Evolutionary conservation across 2,797 vertebrate genomes (phyloP).

Genomic region (Triplophysa bombifrons): DNA sequence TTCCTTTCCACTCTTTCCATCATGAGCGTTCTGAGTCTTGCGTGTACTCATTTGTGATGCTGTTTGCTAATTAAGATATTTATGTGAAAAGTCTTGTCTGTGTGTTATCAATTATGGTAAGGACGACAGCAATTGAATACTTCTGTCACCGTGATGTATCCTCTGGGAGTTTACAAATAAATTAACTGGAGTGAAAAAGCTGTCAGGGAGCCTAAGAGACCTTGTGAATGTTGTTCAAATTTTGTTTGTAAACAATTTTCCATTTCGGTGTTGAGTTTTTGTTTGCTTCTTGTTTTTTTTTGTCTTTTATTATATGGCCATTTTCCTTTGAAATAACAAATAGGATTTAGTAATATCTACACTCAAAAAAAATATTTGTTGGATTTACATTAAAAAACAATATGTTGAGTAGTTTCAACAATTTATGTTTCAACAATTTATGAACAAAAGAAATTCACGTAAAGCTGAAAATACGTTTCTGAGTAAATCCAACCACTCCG

Average conservation of each 20-base stretch:
- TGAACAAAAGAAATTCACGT: too few relatives aligned
- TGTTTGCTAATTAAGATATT: constrained; percentile 21
- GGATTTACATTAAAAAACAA: too few relatives aligned
- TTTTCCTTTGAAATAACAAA: not conserved
- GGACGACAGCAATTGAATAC: not conserved
- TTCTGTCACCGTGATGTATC: not conserved
- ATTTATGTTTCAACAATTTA: too few relatives aligned
- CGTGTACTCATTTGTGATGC: constrained; percentile 1
- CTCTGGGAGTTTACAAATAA: not conserved
- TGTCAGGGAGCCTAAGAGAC: not conserved
- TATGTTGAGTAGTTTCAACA: too few relatives aligned
- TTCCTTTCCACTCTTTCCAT: not conserved
- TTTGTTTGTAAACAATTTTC: not conserved
- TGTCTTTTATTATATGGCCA: not conserved
- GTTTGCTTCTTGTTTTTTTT: not conserved
- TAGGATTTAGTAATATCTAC: not conserved
- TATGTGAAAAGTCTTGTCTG: constrained; percentile 1
- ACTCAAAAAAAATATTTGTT: too few relatives aligned
- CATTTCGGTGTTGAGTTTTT: not conserved
- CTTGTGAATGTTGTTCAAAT: not conserved
- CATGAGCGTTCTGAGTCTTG: not conserved
- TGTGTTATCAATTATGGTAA: not conserved
- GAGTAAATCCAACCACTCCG: too few relatives aligned
- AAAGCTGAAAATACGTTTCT: too few relatives aligned
- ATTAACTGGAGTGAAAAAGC: not conserved